phyloP scores from a whole-genome alignment of 1,140 invertebrate species.

The Goniozus legneri region DNA sequence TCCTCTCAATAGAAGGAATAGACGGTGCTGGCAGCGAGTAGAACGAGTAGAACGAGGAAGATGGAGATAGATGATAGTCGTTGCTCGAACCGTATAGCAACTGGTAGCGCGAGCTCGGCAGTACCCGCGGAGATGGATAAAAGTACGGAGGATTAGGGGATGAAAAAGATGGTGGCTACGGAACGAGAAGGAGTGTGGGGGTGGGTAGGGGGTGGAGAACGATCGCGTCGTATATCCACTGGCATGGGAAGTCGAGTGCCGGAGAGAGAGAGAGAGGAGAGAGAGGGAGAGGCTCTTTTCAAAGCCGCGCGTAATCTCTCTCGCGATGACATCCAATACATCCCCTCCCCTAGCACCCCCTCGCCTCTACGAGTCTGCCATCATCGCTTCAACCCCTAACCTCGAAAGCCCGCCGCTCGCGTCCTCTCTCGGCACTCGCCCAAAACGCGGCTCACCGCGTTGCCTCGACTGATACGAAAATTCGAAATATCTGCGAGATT shows the following conservation, averaged over 20 bases:
- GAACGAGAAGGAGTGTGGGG: neutral
- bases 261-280: conserved; percentile 1
- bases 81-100: too few relatives aligned
- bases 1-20: conserved; percentile 16
- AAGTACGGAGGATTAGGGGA: too few relatives aligned
- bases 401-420: too few relatives aligned
- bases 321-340: conserved; percentile 38
- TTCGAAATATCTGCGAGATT: too few relatives aligned
- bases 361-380: conserved; percentile 24
- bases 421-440: too few relatives aligned
- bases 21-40: neutral
- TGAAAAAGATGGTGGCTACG: neutral
- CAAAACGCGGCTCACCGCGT: too few relatives aligned
- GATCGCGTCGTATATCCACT: neutral
- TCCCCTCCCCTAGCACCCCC: conserved; percentile 20
- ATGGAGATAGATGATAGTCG: neutral
- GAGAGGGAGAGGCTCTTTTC: conserved; percentile 18
- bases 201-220: neutral
- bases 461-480: too few relatives aligned
- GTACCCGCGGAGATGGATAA: too few relatives aligned
- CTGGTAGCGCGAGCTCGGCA: too few relatives aligned
- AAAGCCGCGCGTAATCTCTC: conserved; percentile 37
- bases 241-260: neutral
- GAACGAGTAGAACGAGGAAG: neutral
- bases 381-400: conserved; percentile 27